These are phyloP conservation scores for Petroica traversi DNA, from an alignment of 2,113 vertebrate genomes.

Conservation along the genomic window DNA sequence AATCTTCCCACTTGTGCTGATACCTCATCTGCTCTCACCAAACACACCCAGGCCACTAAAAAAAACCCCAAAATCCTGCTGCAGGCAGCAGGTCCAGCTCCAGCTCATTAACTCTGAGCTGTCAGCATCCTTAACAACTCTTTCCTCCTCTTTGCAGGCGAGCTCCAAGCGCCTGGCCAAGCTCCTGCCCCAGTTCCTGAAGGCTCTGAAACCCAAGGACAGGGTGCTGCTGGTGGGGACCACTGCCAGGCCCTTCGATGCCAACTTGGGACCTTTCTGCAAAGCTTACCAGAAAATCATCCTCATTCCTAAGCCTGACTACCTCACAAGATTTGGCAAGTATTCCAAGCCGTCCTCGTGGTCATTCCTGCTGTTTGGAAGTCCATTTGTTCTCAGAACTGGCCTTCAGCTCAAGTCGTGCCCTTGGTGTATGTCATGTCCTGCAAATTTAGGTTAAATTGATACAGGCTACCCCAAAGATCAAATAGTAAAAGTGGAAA, in stretches of 20 bases:
- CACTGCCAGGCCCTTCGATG: conserved; percentile 76
- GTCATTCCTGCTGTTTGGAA: accelerated
- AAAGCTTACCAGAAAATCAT: conserved; percentile 83
- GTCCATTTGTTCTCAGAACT: neutral
- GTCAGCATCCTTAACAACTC: neutral
- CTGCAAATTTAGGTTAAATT: neutral
- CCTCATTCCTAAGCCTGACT: conserved; percentile 82
- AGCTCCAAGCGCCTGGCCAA: conserved; percentile 77
- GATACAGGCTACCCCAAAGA: neutral
- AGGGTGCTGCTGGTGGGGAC: conserved; percentile 84
- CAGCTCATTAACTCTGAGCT: neutral
- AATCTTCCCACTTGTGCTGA: neutral
- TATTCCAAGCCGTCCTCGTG: neutral
- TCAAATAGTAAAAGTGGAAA: neutral
- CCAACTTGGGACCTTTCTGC: conserved; percentile 75
- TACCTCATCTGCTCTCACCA: neutral
- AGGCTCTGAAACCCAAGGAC: conserved; percentile 75
- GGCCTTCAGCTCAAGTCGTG: too few relatives aligned
- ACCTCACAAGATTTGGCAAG: conserved; percentile 82
- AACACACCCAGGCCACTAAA: neutral
- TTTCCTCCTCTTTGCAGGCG: conserved; percentile 38
- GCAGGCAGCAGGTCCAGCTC: neutral
- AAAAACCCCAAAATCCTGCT: neutral
- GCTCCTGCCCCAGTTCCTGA: conserved; percentile 76
- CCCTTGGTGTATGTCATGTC: accelerated